Base-by-base conservation (phyloP, 2,797 vertebrate species). In the Acrossocheilus fasciatus region DNA sequence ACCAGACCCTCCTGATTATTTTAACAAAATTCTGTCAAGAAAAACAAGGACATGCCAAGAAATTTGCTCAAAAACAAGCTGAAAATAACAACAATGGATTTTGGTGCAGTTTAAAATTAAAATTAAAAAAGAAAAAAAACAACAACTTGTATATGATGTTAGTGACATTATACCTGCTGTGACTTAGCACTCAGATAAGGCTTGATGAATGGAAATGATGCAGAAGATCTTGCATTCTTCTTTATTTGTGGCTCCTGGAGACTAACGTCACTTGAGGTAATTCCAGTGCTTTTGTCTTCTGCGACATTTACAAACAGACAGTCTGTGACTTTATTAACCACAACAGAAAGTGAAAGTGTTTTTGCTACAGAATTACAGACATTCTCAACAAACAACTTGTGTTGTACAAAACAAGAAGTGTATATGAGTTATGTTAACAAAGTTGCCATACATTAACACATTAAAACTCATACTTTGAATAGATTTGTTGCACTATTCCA, bases 141-240 rank as follows among this genome's bases (percentile, higher is more conserved):
- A 39, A 39, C 6, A 30, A 30, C 4, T 5, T 36, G 34, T 3
- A 36, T 6, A 39, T 41, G 20, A 43, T 62, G 4, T 39, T 26
- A 41, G 8, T 72, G 2, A 18, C 34, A 20, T 20, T 15, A 64
- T 85, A 85, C 85, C 77, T 50, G 12, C 6, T 5, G 1, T 86
- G 30, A 30, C 6, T 26, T 1, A 34, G 12, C 6, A 4, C 36
- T 50, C 54, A 89, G 1, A 1, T 0, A 0, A 62, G 86, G 83
- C 62, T 41, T 89, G 4, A 86, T 3, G 30, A 34, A 2, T 41
- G 86, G 83, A 14, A 59, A 70, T 23, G 86, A 89, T 1, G 17
- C 9, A 64, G 5, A 20, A 39, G 9, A 2, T 3, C 18, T 62
- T 50, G 26, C 12, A 26, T 1, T 20, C 50, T 10, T 5, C 7